Evolutionary conservation across 1,140 invertebrate genomes (phyloP).

Genomic region (Hylaeus volcanicus): DNA sequence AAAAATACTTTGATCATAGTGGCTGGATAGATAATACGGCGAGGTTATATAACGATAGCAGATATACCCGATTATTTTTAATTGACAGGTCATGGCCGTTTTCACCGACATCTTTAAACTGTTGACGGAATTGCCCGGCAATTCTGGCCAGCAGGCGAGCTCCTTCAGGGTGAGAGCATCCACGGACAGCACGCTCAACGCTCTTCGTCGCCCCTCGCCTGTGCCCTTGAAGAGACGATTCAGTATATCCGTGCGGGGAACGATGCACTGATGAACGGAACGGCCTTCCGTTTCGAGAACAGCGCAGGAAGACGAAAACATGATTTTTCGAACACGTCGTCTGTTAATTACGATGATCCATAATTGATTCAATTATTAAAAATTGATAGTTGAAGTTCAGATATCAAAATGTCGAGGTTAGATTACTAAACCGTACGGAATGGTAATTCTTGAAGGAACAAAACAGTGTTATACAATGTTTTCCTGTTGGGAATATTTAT

Average conservation of each 20-base stretch:
- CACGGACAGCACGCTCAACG: conserved; percentile 80
- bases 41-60: conserved; percentile 41
- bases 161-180: conserved; percentile 84
- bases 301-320: too few relatives aligned
- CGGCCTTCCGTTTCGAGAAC: too few relatives aligned
- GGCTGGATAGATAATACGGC: conserved; percentile 45
- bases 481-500: not conserved
- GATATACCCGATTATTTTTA: conserved; percentile 52
- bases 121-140: conserved; percentile 50
- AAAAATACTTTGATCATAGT: conserved; percentile 27
- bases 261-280: conserved; percentile 9
- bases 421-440: not conserved
- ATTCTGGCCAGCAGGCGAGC: conserved; percentile 33
- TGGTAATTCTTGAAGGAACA: not conserved
- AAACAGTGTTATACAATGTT: not conserved
- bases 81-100: conserved; percentile 66
- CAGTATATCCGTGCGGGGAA: conserved; percentile 76
- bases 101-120: conserved; percentile 59
- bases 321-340: too few relatives aligned
- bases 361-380: not conserved
- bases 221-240: conserved; percentile 69
- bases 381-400: too few relatives aligned
- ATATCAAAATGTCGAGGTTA: too few relatives aligned
- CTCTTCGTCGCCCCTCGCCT: conserved; percentile 40
- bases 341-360: too few relatives aligned